phyloP scores from a whole-genome alignment of 1,140 invertebrate species.

The Hylyphantes graminicola region DNA sequence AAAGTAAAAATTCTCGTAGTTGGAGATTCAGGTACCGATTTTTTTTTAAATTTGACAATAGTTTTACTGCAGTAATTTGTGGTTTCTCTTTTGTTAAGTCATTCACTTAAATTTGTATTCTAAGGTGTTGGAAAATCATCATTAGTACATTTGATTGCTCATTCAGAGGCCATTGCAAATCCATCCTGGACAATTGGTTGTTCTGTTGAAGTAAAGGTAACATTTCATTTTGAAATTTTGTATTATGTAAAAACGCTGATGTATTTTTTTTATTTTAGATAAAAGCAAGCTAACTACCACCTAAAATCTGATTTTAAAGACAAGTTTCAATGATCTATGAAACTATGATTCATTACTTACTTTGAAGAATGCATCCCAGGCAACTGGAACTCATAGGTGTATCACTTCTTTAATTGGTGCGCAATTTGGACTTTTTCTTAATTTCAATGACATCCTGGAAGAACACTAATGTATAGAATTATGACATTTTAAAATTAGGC shows the following conservation, averaged over 20 bases:
- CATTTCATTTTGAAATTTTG: slow-evolving; percentile 4
- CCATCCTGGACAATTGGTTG: slow-evolving; percentile 96
- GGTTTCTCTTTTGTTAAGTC: background rate
- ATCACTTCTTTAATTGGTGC: too few species aligned
- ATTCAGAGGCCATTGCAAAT: slow-evolving; percentile 83
- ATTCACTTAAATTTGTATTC: background rate
- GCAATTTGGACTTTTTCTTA: too few species aligned
- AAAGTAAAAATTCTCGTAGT: slow-evolving; percentile 92
- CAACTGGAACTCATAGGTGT: too few species aligned
- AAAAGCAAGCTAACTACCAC: too few species aligned
- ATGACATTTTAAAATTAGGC: too few species aligned
- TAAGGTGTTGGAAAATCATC: slow-evolving; percentile 95
- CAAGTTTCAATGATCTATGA: too few species aligned
- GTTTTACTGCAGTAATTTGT: background rate
- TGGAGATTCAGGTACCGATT: slow-evolving; percentile 85
- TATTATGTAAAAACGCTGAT: background rate
- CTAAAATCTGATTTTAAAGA: too few species aligned
- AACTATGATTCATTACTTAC: too few species aligned
- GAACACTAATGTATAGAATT: too few species aligned
- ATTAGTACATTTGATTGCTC: slow-evolving; percentile 89
- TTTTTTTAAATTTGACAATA: background rate
- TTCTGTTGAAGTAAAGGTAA: slow-evolving; percentile 88
- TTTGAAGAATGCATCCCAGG: too few species aligned
- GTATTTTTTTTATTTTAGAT: too few species aligned
- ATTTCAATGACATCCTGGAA: too few species aligned